Evolutionary conservation across 2,888 invertebrate species (phyloP), one percentile per base, ranked within the genome.

Genomic region (Cosmia trapezina): DNA sequence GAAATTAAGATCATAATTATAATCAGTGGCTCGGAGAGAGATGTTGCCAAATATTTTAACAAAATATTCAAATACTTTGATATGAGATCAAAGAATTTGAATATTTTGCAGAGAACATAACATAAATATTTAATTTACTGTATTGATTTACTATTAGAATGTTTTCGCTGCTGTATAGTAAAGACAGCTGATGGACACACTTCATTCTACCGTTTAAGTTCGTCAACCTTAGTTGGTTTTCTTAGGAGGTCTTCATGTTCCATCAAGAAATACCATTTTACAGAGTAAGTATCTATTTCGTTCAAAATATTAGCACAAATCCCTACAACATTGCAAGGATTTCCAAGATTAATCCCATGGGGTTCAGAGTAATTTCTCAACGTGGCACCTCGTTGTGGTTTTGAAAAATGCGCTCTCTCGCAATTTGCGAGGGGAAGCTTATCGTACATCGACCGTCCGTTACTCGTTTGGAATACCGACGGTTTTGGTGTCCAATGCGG

Each of bases 361-460:
- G 80, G 70, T 64, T 41, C 71, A 37, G n/a, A 65, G 80, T 82
- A 86, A 88, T 89, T 84, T 87, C 86, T 84, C 83, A 80, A 82
- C 69, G 61, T 76, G 78, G 74, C 76, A 74, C 67, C 80, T 81
- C 59, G 66, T 78, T 78, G 74, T 69, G 78, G 73, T 82, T 87
- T 87, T 87, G 83, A 86, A 84, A 88, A 87, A 89, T 84, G 80
- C 78, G 63, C 73, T 70, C 70, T 76, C 73, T 80, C 76, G 76
- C 80, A 80, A 83, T 87, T 85, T 84, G 85, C 75, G 80, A 82
- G 76, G 83, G 79, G 82, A 70, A 73, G 79, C 82, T 88, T 83
- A 85, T 88, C 86, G 84, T 80, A 70, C 80, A 89, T 87, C 84
- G 83, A 69, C 77, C 69, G 80, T 70, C 88, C 87, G 87, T 85